Base-by-base conservation (phyloP, 2,797 vertebrate genomes). In the Anguilla marmorata region DNA sequence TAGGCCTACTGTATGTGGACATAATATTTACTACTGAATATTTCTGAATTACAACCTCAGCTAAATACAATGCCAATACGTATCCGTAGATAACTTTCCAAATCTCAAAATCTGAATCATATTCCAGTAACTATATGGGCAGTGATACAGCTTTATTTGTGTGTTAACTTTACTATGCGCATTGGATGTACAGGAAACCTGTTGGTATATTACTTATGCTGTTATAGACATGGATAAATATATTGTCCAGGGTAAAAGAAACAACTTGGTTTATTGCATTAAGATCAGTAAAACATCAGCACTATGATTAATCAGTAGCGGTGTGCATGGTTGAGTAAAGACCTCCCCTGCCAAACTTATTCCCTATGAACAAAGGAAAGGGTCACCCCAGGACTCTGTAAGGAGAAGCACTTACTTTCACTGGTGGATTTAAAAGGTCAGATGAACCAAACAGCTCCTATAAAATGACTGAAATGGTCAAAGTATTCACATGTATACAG, bases 351-450 rank as follows among this genome's bases (percentile, higher is more conserved):
- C 76, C 74, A 86, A 58, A 80, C 56, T 58, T 56, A 8, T 52
- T 86, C 76, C 76, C 85, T 66, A 58, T 16, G 60, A 66, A 88
- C 85, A 86, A 88, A 86, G 85, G 56, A 80, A 72, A 82, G 88
- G 41, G 88, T 88, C 86, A 83, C 58, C 45, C 85, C 72, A 83
- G 88, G 88, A 83, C 85, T 69, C n/a, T 11, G 72, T n/a, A 63
- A 83, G 86, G 86, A 80, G 86, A 56, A 50, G 84, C 69, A 58
- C 76, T 79, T 45, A 30, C 54, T 85, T 45, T 52, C 16, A 60
- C 24, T 3, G 3, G n/a, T 88, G 74, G 37, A 56, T 80, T 33
- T n/a, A 76, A 41, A 41, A 79, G 50, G 84, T 54, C 56, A 63
- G 33, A 66, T 80, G 45, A 85, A 63, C 74, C 27, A 87, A 87